phyloP scores from a whole-genome alignment of 1,140 invertebrate genomes.

The Diorhabda carinulata region DNA sequence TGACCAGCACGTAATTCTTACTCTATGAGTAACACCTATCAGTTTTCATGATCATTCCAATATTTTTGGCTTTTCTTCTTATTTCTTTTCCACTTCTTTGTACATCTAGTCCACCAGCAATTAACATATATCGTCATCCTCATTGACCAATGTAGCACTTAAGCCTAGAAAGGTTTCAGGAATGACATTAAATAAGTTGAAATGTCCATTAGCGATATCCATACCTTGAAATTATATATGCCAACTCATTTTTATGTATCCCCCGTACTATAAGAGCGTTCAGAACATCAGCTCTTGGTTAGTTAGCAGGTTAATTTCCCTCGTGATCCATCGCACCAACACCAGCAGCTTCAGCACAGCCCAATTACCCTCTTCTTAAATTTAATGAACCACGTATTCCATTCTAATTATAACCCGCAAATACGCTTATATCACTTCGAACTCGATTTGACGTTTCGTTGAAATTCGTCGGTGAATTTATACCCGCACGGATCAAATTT shows the following conservation, averaged over 20 bases:
- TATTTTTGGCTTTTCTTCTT: too few relatives aligned
- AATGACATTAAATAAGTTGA: too few relatives aligned
- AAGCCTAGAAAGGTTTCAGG: too few relatives aligned
- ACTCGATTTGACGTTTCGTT: slow-evolving; percentile 23
- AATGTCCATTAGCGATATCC: too few relatives aligned
- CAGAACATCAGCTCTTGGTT: slow-evolving; percentile 27
- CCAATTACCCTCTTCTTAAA: slow-evolving; percentile 21
- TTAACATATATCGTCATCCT: too few relatives aligned
- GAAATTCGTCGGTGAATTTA: slow-evolving; percentile 16
- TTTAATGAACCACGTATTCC: slow-evolving; percentile 28
- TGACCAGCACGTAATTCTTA: too few relatives aligned
- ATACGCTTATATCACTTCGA: slow-evolving; percentile 3
- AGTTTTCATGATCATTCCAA: too few relatives aligned
- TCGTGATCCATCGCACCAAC: slow-evolving; percentile 37
- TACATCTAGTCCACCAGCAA: too few relatives aligned
- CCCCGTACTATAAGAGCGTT: slow-evolving; percentile 3
- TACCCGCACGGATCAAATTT: slow-evolving; percentile 23
- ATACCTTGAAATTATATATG: too few relatives aligned
- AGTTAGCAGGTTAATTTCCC: slow-evolving; percentile 48
- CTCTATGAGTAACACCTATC: too few relatives aligned
- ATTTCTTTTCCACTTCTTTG: too few relatives aligned
- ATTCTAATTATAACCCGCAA: slow-evolving; percentile 31
- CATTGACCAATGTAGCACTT: too few relatives aligned
- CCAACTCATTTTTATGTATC: background rate
- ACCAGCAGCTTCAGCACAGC: slow-evolving; percentile 29